A percentile compares a stretch with the other conserved stretches of the same genome.
phyloP scores from a whole-genome alignment of 2,113 vertebrate species.

The Arothron firmamentum region DNA sequence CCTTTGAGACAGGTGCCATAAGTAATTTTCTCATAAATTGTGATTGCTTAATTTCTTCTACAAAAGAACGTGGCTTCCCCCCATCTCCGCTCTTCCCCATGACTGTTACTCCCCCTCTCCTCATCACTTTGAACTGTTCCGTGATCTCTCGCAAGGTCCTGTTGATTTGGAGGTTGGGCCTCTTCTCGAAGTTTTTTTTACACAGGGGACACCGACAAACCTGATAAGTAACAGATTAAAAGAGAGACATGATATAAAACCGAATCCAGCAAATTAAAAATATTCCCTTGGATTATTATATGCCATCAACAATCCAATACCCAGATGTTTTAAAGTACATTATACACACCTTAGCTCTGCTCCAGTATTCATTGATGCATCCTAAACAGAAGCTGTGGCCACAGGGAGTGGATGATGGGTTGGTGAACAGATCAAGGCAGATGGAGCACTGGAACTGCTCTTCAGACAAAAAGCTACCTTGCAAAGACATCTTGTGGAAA shows the following conservation, averaged over 20 bases:
- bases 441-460: constrained; percentile 72
- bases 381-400: constrained; percentile 71
- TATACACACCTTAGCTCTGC: constrained; percentile 37
- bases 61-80: constrained; percentile 6
- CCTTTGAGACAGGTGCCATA: neutral
- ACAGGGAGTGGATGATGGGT: constrained; percentile 66
- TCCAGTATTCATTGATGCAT: constrained; percentile 69
- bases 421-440: constrained; percentile 68
- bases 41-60: constrained; percentile 47
- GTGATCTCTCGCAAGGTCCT: constrained; percentile 73
- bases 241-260: neutral
- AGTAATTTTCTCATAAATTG: neutral
- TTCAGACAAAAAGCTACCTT: constrained; percentile 52
- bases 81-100: constrained; percentile 1
- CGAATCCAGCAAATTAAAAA: neutral
- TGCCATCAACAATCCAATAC: neutral
- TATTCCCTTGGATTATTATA: neutral
- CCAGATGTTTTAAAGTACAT: too few species aligned
- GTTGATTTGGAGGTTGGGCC: constrained; percentile 73
- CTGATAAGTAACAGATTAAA: constrained; percentile 11
- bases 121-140: constrained; percentile 66
- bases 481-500: constrained; percentile 51
- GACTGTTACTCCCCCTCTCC: neutral
- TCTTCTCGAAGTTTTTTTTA: constrained; percentile 68
- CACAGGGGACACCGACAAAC: constrained; percentile 72